phyloP scores from a whole-genome alignment of 2,797 vertebrate genomes.

The Trachops cirrhosus region DNA sequence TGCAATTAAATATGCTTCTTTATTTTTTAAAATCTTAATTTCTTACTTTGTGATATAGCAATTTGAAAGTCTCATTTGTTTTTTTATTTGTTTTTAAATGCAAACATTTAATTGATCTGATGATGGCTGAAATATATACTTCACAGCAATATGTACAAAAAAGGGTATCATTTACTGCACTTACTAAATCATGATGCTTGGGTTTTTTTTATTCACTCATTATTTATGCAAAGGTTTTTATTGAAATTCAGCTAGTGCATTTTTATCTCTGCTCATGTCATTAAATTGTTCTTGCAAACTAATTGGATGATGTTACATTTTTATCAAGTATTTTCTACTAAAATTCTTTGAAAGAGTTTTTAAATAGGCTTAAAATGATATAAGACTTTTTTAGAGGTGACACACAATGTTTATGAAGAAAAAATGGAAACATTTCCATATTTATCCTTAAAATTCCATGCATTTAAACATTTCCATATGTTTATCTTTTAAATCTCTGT shows the following conservation, averaged over 20 bases:
- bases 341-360: constrained; percentile 55
- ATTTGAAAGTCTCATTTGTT: neutral
- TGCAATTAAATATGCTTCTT: neutral
- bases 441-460: constrained; percentile 39
- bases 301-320: constrained; percentile 34
- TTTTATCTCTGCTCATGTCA: constrained; percentile 26
- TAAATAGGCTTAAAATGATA: constrained; percentile 33
- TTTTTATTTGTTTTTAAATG: neutral
- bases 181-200: neutral
- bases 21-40: neutral
- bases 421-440: neutral
- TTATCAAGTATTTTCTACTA: constrained; percentile 18
- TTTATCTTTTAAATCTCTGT: constrained; percentile 40
- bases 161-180: neutral
- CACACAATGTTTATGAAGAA: constrained; percentile 2
- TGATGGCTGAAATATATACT: neutral
- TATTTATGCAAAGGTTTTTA: constrained; percentile 52
- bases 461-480: constrained; percentile 30
- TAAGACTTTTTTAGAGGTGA: constrained; percentile 13
- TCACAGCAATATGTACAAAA: neutral
- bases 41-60: constrained; percentile 26
- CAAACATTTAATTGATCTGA: neutral
- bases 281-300: constrained; percentile 40
- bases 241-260: constrained; percentile 44
- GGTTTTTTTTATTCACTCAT: neutral